phyloP scores from a whole-genome alignment of 2,888 invertebrate species.

The Sinotaia quadrata region DNA sequence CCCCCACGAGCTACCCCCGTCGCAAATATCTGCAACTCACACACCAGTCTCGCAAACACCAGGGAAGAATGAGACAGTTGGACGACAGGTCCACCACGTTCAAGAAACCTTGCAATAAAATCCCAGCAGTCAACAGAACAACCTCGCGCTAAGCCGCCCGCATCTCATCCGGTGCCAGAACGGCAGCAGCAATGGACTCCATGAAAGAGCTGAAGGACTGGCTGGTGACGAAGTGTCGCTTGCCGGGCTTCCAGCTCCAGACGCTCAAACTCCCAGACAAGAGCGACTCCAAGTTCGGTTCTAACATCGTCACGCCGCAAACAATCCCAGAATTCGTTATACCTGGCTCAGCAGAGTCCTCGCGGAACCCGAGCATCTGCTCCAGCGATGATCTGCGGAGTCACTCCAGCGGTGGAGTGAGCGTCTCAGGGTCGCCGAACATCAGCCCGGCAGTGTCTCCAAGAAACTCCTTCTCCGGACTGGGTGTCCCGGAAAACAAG shows the following conservation, averaged over 20 bases:
- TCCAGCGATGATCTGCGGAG: slow-evolving; percentile 48
- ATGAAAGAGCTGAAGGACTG: slow-evolving; percentile 61
- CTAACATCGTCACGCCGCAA: slow-evolving; percentile 57
- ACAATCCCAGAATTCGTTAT: slow-evolving; percentile 66
- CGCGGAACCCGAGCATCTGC: slow-evolving; percentile 50
- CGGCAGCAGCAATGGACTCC: slow-evolving; percentile 51
- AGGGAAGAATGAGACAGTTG: not conserved
- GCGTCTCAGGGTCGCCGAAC: slow-evolving; percentile 44
- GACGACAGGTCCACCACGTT: not conserved
- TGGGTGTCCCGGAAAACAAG: slow-evolving; percentile 42
- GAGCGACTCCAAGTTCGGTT: slow-evolving; percentile 19
- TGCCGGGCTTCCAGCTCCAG: slow-evolving; percentile 31
- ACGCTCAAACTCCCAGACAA: slow-evolving; percentile 17
- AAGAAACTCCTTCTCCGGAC: slow-evolving; percentile 41
- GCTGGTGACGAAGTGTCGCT: slow-evolving; percentile 57
- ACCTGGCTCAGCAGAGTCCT: slow-evolving; percentile 58
- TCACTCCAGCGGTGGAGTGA: slow-evolving; percentile 50
- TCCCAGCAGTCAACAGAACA: not conserved
- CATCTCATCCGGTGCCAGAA: not conserved
- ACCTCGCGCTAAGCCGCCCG: not conserved
- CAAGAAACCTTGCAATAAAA: not conserved
- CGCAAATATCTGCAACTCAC: too few species aligned
- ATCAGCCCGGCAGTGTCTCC: slow-evolving; percentile 46
- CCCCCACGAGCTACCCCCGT: too few species aligned
- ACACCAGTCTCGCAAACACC: not conserved